Evolutionary conservation across 2,113 vertebrate genomes (phyloP).

Genomic region (Caracal caracal): DNA sequence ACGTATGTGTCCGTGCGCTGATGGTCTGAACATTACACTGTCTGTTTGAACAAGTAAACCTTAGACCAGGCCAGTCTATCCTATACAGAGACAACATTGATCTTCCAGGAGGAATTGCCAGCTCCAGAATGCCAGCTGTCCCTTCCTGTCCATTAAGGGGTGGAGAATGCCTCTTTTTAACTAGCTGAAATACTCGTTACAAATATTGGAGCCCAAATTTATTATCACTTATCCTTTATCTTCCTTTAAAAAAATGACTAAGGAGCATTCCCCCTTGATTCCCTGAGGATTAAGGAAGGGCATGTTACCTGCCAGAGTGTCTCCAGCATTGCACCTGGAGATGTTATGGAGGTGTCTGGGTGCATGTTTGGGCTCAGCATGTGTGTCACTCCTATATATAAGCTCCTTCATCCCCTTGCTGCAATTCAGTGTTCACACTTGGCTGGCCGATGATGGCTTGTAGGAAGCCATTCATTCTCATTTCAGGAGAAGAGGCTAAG

Average conservation of each 20-base stretch:
- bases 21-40: conserved; percentile 55
- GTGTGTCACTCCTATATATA: not conserved
- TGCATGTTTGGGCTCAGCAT: not conserved
- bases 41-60: conserved; percentile 72
- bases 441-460: not conserved
- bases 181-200: conserved; percentile 14
- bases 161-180: conserved; percentile 70
- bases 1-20: not conserved
- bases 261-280: not conserved
- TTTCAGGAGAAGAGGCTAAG: conserved; percentile 1
- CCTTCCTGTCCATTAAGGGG: not conserved
- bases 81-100: conserved; percentile 76
- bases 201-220: conserved; percentile 8
- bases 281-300: not conserved
- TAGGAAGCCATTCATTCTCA: conserved; percentile 46
- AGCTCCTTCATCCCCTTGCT: conserved; percentile 48
- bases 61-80: conserved; percentile 58
- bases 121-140: conserved; percentile 69
- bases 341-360: not conserved
- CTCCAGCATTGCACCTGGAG: not conserved
- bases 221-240: not conserved
- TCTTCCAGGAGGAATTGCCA: conserved; percentile 64
- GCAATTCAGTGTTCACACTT: not conserved
- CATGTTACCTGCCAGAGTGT: not conserved
- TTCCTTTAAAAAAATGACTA: not conserved